These are phyloP conservation scores for Matsumurasca onukii DNA, from an alignment of 1,140 invertebrate genomes.

Conservation along the genomic window DNA sequence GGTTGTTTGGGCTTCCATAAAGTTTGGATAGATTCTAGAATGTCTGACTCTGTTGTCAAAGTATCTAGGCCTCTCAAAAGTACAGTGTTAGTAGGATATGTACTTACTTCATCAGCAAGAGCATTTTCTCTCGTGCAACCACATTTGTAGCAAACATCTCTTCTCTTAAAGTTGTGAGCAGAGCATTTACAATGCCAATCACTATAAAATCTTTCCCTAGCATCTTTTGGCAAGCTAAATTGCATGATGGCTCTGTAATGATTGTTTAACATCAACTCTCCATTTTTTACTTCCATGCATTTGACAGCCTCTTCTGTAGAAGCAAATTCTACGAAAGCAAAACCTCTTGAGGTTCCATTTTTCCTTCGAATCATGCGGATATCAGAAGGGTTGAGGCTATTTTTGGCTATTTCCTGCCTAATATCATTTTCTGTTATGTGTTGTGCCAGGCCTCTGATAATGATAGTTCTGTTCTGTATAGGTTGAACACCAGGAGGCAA, in stretches of 20 bases:
- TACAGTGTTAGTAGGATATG: constrained; percentile 87
- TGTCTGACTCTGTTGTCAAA: constrained; percentile 80
- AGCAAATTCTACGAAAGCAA: constrained; percentile 96
- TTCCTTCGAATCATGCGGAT: constrained; percentile 83
- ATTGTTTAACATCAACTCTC: constrained; percentile 67
- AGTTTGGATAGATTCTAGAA: constrained; percentile 69
- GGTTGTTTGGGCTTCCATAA: constrained; percentile 49
- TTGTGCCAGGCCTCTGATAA: constrained; percentile 76
- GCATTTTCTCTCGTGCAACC: constrained; percentile 74
- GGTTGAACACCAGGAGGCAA: constrained; percentile 65
- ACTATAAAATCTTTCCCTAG: constrained; percentile 34
- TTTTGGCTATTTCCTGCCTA: constrained; percentile 69
- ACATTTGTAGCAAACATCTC: constrained; percentile 89
- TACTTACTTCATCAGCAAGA: constrained; percentile 77
- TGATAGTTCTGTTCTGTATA: constrained; percentile 81
- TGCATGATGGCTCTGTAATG: constrained; percentile 69
- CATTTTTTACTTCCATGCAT: constrained; percentile 93
- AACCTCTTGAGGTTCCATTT: constrained; percentile 88
- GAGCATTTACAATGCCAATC: constrained; percentile 70
- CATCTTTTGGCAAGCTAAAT: constrained; percentile 55
- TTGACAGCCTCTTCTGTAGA: constrained; percentile 82
- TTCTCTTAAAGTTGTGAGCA: constrained; percentile 87
- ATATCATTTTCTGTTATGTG: constrained; percentile 84
- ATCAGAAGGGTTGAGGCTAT: constrained; percentile 75
- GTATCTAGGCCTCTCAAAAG: constrained; percentile 84